Evolutionary conservation across 2,797 vertebrate genomes (phyloP), one percentile per base, ranked within the genome.

Genomic region (Coregonus suidteri): DNA sequence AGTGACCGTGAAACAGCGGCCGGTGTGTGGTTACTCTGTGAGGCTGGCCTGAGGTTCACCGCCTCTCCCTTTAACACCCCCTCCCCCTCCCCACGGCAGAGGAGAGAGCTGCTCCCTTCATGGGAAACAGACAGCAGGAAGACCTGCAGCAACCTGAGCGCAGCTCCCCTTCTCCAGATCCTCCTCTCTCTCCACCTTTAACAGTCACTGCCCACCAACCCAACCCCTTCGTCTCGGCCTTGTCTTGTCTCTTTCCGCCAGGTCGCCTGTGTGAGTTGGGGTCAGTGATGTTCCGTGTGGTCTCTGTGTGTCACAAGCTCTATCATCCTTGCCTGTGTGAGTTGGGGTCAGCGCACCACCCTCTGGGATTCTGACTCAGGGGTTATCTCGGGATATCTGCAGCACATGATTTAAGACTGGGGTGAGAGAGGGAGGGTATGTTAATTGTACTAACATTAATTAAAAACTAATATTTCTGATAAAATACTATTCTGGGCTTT

Each of bases 11-110:
- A 92, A 88, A 86, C 85, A 53, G 88, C 74, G 13, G 77, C 72
- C 6, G 87, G 90, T 91, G 88, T 91, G 73, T 6, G 86, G 88
- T 93, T 93, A 84, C 91, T 83, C 66, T 70, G 77, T 78, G 7
- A 69, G 85, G 75, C 74, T 3, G 81, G 83, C 76, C 82, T 84
- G 81, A 82, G 76, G 82, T 85, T 88, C 82, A 75, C 7, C 71
- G 73, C 82, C 83, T 84, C 82, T 85, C 83, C 75, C 52, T 65
- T 30, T 51, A 64, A n/a, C 66, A 72, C 75, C 85, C 80, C 47
- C 37, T 67, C 16, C 77, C 71, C 78, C 76, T 72, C 76, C 67
- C 75, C 34, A 31, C 41, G 35, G 54, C 76, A 41, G 25, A 1
- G 53, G 31, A 64, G 79, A 81, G 79, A 79, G 86, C 54, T 13